These are phyloP conservation scores for Patella caerulea DNA, from an alignment of 2,888 invertebrate species.

Conservation along the genomic window DNA sequence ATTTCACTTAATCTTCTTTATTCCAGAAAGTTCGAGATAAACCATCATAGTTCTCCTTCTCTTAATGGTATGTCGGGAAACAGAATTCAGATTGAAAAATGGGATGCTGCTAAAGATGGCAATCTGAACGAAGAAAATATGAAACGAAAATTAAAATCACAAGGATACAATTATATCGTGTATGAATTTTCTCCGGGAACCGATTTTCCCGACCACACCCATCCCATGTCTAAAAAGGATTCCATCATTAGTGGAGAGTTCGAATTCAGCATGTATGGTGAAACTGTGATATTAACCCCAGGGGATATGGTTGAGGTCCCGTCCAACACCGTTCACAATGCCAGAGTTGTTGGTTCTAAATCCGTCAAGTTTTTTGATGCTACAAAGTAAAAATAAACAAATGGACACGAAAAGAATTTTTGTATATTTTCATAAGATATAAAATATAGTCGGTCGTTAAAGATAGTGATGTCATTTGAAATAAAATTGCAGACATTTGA, in stretches of 20 bases:
- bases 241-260: slow-evolving; percentile 60
- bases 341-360: slow-evolving; percentile 58
- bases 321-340: slow-evolving; percentile 58
- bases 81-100: slow-evolving; percentile 54
- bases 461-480: too few species aligned
- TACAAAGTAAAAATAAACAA: slow-evolving; percentile 32
- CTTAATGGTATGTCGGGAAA: too few species aligned
- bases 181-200: slow-evolving; percentile 62
- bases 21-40: too few species aligned
- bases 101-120: slow-evolving; percentile 59
- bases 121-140: slow-evolving; percentile 50
- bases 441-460: too few species aligned
- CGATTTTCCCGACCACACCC: slow-evolving; percentile 64
- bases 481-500: too few species aligned
- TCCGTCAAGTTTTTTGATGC: slow-evolving; percentile 62
- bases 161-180: slow-evolving; percentile 54
- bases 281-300: slow-evolving; percentile 58
- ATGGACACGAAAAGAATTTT: too few species aligned
- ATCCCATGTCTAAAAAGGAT: slow-evolving; percentile 62
- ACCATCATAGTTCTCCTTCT: too few species aligned
- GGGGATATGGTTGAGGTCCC: slow-evolving; percentile 66
- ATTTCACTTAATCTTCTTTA: too few species aligned
- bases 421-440: too few species aligned
- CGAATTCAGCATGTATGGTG: slow-evolving; percentile 60
- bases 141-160: slow-evolving; percentile 55